These are phyloP conservation scores for Pogoniulus pusillus DNA, from an alignment of 2,797 vertebrate genomes.

Conservation along the genomic window DNA sequence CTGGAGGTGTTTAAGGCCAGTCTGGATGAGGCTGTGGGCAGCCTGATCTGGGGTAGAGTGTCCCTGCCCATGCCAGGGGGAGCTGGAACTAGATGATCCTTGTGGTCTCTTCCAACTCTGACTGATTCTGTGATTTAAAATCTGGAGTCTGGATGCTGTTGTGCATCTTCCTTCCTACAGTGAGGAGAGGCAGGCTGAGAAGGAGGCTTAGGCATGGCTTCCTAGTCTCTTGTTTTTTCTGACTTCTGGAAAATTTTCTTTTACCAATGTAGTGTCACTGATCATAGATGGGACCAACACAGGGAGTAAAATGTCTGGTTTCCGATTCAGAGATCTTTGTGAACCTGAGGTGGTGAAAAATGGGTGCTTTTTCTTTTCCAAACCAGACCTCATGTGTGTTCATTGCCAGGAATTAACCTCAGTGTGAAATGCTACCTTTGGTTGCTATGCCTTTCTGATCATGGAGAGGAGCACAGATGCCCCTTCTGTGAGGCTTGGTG, in stretches of 20 bases:
- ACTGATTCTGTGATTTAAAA: too few species aligned
- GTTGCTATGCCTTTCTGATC: background rate
- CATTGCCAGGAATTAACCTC: background rate
- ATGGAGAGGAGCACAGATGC: background rate
- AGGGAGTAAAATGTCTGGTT: background rate
- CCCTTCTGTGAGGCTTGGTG: background rate
- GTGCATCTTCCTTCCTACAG: background rate
- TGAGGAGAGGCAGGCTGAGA: background rate
- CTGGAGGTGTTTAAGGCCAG: too few species aligned
- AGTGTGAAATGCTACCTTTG: background rate
- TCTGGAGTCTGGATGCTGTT: background rate
- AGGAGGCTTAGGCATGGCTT: slow-evolving; percentile 42
- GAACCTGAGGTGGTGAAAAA: background rate
- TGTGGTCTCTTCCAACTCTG: too few species aligned
- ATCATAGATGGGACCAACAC: background rate
- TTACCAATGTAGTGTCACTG: background rate
- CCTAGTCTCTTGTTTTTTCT: slow-evolving; percentile 19
- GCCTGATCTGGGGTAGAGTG: too few species aligned
- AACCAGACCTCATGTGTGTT: background rate
- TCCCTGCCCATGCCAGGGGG: too few species aligned
- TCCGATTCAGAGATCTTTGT: background rate
- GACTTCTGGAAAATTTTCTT: background rate
- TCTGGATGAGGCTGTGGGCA: too few species aligned
- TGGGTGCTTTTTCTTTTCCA: slow-evolving; percentile 8
- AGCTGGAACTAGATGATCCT: too few species aligned